phyloP scores from a whole-genome alignment of 1,140 invertebrate genomes.

The Lepeophtheirus salmonis region DNA sequence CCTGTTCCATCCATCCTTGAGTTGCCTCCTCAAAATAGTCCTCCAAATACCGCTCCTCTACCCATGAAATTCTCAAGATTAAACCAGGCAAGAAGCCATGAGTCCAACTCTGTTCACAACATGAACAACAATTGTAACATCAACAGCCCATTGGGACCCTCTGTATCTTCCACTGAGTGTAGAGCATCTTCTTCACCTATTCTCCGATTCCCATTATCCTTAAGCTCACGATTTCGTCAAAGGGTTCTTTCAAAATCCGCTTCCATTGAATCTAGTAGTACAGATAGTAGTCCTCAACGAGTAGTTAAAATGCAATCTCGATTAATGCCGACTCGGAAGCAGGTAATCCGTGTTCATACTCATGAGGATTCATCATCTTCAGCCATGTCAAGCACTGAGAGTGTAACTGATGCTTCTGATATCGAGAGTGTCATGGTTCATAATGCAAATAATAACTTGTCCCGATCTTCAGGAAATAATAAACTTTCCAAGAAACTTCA shows the following conservation, averaged over 20 bases:
- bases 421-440: not conserved
- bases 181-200: no score
- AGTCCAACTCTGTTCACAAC: not conserved
- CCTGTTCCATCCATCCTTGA: not conserved
- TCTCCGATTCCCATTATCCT: not conserved
- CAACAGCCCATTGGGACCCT: no score
- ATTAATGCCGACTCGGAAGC: not conserved
- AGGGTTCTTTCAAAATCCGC: not conserved
- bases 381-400: conserved; percentile 11
- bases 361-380: conserved; percentile 11
- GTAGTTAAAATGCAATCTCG: not conserved
- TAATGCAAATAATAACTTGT: not conserved
- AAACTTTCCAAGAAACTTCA: conserved; percentile 5
- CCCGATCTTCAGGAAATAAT: not conserved
- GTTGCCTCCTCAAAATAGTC: not conserved
- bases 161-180: no score
- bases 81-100: not conserved
- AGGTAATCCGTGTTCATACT: not conserved
- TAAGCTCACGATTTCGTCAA: not conserved
- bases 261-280: not conserved
- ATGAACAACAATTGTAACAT: no score
- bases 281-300: not conserved
- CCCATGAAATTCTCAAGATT: not conserved
- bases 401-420: not conserved
- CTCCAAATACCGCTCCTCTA: not conserved